Conservation (phyloP, 2,797 vertebrate species). For the Poecilia velifera region DNA sequence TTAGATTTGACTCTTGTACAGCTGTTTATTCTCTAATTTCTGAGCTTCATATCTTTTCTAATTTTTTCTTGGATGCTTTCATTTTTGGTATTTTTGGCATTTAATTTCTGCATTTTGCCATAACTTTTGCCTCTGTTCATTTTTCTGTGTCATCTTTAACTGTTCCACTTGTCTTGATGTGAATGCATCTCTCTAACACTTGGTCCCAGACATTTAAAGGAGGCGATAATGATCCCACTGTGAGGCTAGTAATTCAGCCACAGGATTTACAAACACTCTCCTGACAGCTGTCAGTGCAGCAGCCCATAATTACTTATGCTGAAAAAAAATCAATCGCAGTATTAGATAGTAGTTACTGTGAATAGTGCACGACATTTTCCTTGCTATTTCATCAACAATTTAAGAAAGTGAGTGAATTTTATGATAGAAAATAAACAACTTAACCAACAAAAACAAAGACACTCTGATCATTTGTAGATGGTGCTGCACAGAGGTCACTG, state of each 20-base stretch:
- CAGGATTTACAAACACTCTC: constrained; percentile 22
- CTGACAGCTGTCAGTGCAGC: constrained; percentile 8
- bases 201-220: background rate
- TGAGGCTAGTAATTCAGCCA: constrained; percentile 11
- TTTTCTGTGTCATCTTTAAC: background rate
- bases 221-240: background rate
- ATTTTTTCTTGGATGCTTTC: background rate
- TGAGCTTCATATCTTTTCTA: background rate
- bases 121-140: background rate
- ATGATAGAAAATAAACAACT: constrained; percentile 9
- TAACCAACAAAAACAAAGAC: background rate
- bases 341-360: constrained; percentile 27
- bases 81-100: background rate
- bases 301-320: constrained; percentile 24
- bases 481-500: background rate
- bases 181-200: background rate
- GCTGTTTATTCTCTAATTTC: background rate
- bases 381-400: constrained; percentile 12
- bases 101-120: background rate
- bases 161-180: background rate
- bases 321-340: constrained; percentile 29
- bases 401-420: constrained; percentile 21
- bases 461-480: constrained; percentile 2
- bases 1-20: background rate
- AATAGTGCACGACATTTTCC: constrained; percentile 23